Evolutionary conservation across 2,113 vertebrate genomes (phyloP), one percentile per base, ranked within the genome.

Genomic region (Hymenochirus boettgeri): DNA sequence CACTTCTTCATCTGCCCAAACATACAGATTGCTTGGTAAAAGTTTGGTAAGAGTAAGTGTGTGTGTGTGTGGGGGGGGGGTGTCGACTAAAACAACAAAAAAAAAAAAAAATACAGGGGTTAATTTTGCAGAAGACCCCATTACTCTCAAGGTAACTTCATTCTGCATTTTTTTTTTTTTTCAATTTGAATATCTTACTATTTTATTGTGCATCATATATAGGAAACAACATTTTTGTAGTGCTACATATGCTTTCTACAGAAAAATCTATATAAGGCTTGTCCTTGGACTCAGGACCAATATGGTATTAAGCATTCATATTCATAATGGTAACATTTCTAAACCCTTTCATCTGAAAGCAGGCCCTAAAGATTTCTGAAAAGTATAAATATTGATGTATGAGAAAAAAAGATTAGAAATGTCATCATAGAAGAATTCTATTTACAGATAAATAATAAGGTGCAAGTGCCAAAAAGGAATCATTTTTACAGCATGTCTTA

Each of bases 231-330:
- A 84, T 85, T 84, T 90, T 90, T 90, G 86, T 88, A 88, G 85
- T 85, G 82, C 87, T 90, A 87, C 83, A 84, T 88, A 87, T 89
- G 86, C 85, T 88, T 90, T 89, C 88, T 90, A 86, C 84, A 83
- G 85, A 82, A 89, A 82, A 84, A n/a, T 84, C 87, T 88, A 80
- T 77, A 83, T 85, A 86, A 84, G 83, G 81, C 83, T 78, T 71
- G 75, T 78, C 85, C 35, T 57, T 55, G 27, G 54, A 75, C 81
- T 86, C 81, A 85, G 79, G 84, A 86, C 82, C 81, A 84, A 82
- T 83, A 83, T 79, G 77, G 78, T 82, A 77, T 79, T 79, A 46
- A 24, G 22, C 21, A 5, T 12, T 58, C 21, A 10, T 53, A 25
- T 65, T 19, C 31, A 37, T 17, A 42, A 15, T 42, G 39, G 39